These are phyloP conservation scores for Xanthia togata DNA, from an alignment of 2,888 invertebrate genomes.

Conservation along the genomic window DNA sequence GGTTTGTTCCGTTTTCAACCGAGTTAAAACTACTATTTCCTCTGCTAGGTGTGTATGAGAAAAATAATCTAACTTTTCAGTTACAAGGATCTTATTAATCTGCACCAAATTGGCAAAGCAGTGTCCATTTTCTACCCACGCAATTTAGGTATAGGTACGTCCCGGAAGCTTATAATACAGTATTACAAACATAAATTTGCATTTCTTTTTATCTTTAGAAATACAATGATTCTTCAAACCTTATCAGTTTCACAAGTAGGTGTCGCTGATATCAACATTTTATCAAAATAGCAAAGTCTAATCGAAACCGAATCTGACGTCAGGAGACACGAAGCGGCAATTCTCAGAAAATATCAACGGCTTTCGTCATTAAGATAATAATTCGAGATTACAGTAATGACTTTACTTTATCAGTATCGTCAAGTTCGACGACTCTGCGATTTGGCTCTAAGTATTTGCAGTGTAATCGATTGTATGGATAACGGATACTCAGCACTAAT, in stretches of 20 bases:
- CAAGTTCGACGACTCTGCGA: constrained; percentile 77
- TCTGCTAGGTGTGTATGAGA: neutral
- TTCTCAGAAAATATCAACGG: constrained; percentile 73
- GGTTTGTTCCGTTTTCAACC: constrained; percentile 10
- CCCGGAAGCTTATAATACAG: neutral
- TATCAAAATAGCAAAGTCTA: constrained; percentile 49
- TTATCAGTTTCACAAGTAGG: constrained; percentile 42
- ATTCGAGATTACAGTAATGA: constrained; percentile 80
- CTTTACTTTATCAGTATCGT: constrained; percentile 79
- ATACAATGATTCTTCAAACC: constrained; percentile 23
- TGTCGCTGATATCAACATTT: constrained; percentile 33
- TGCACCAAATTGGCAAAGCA: neutral
- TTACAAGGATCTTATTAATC: neutral
- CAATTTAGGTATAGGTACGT: neutral
- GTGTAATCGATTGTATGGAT: constrained; percentile 55
- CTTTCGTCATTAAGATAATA: constrained; percentile 81
- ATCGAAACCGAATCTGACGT: constrained; percentile 61
- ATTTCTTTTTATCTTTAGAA: constrained; percentile 41
- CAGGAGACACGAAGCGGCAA: constrained; percentile 51
- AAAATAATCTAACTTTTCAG: constrained; percentile 1
- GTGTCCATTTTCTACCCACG: neutral
- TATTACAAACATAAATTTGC: constrained; percentile 2
- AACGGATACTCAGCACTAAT: constrained; percentile 41
- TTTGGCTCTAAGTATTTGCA: constrained; percentile 72
- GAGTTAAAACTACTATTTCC: constrained; percentile 12